Evolutionary conservation across 2,113 vertebrate genomes (phyloP).

Genomic region (Scomber scombrus): DNA sequence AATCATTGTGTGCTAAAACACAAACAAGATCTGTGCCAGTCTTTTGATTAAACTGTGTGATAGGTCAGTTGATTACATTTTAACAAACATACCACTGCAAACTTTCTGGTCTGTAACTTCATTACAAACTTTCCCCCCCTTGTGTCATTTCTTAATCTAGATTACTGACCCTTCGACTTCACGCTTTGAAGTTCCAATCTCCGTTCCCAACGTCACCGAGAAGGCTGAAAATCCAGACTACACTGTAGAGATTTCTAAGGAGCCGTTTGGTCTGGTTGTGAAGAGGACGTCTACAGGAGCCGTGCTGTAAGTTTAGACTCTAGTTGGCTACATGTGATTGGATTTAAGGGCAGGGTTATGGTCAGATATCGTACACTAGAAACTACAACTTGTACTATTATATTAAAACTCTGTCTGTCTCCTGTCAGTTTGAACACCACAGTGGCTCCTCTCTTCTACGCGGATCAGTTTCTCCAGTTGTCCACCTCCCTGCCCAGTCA

Average conservation of each 20-base stretch:
- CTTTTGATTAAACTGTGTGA: background rate
- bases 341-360: background rate
- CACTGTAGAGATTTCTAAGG: conserved; percentile 82
- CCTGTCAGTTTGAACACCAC: conserved; percentile 87
- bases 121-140: background rate
- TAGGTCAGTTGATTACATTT: background rate
- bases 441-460: conserved; percentile 89
- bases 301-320: conserved; percentile 80
- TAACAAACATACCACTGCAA: background rate
- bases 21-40: background rate
- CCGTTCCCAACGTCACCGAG: conserved; percentile 78
- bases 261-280: conserved; percentile 86
- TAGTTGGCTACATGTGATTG: background rate
- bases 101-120: background rate
- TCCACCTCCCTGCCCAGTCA: conserved; percentile 84
- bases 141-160: conserved; percentile 62
- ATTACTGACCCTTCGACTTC: conserved; percentile 83
- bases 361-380: background rate
- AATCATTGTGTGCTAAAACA: too few species aligned
- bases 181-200: conserved; percentile 87
- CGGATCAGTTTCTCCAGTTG: conserved; percentile 92
- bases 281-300: conserved; percentile 78
- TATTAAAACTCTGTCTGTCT: background rate
- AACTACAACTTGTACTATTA: background rate
- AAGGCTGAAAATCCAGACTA: conserved; percentile 83